A percentile compares a stretch with the other conserved stretches of the same genome.
Conservation (phyloP, 2,888 invertebrate species). For the Bembecia ichneumoniformis region DNA sequence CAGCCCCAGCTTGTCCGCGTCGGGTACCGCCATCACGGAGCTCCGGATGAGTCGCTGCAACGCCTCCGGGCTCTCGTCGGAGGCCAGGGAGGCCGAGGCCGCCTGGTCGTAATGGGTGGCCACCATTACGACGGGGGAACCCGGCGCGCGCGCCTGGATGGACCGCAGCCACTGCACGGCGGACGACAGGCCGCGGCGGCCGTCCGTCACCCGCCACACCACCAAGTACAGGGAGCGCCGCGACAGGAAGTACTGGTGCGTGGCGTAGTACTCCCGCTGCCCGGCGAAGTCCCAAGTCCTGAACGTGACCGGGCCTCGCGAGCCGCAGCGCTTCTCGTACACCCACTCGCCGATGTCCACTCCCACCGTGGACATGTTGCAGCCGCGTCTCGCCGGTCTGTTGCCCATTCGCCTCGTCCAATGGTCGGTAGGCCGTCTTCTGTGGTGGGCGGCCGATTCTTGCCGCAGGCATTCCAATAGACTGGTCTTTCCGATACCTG, state of each 20-base stretch:
- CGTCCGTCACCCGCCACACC: constrained; percentile 94
- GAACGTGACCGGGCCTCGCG: constrained; percentile 88
- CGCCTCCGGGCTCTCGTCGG: constrained; percentile 77
- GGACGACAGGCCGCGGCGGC: constrained; percentile 89
- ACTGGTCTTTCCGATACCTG: constrained; percentile 88
- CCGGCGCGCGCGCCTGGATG: constrained; percentile 90
- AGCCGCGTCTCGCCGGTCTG: constrained; percentile 83
- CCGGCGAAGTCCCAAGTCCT: constrained; percentile 99
- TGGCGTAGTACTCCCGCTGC: constrained; percentile 98
- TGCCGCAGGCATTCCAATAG: constrained; percentile 89
- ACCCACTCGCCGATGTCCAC: constrained; percentile 98
- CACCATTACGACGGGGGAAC: constrained; percentile 95
- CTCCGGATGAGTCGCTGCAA: constrained; percentile 91
- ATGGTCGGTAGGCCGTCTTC: constrained; percentile 83
- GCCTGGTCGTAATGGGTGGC: constrained; percentile 96
- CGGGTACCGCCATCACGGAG: constrained; percentile 91
- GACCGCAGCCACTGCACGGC: constrained; percentile 91
- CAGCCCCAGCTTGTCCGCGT: constrained; percentile 95
- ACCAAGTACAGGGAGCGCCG: constrained; percentile 95
- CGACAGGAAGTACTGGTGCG: constrained; percentile 98
- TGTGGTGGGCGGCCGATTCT: constrained; percentile 82
- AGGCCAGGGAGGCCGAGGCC: constrained; percentile 32
- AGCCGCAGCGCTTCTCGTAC: constrained; percentile 83
- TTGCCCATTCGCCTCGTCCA: constrained; percentile 97
- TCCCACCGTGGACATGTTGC: constrained; percentile 94